Evolutionary conservation across 2,888 invertebrate species (phyloP).

Genomic region (Gibbula magus): DNA sequence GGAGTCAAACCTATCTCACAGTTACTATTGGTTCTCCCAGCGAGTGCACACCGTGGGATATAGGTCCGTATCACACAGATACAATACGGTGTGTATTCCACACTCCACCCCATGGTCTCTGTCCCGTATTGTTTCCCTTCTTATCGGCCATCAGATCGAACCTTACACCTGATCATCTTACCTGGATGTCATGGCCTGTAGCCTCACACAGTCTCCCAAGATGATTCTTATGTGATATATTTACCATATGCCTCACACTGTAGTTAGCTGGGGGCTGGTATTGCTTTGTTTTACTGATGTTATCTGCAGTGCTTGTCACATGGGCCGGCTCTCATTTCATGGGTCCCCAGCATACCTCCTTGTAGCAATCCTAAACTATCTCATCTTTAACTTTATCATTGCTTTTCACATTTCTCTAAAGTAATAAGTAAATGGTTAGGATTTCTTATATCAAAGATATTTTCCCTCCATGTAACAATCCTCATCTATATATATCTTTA

Average conservation of each 20-base stretch:
- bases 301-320: neutral
- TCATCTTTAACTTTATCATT: too few species aligned
- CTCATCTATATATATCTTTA: too few species aligned
- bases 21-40: neutral
- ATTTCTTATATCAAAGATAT: too few species aligned
- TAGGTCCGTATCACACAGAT: neutral
- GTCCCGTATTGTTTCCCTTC: neutral
- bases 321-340: neutral
- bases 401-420: too few species aligned
- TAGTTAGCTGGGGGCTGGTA: neutral
- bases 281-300: neutral
- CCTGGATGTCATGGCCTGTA: neutral
- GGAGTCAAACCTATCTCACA: neutral
- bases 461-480: too few species aligned
- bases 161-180: constrained; percentile 4
- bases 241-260: neutral
- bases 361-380: too few species aligned
- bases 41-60: neutral
- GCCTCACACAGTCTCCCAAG: neutral
- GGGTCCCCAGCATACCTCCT: neutral
- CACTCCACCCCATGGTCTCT: neutral
- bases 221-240: neutral
- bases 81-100: neutral
- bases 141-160: neutral
- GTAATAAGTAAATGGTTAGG: too few species aligned